Conservation (phyloP, 1,140 invertebrate species). For the Yoshiicerus persimilis region DNA sequence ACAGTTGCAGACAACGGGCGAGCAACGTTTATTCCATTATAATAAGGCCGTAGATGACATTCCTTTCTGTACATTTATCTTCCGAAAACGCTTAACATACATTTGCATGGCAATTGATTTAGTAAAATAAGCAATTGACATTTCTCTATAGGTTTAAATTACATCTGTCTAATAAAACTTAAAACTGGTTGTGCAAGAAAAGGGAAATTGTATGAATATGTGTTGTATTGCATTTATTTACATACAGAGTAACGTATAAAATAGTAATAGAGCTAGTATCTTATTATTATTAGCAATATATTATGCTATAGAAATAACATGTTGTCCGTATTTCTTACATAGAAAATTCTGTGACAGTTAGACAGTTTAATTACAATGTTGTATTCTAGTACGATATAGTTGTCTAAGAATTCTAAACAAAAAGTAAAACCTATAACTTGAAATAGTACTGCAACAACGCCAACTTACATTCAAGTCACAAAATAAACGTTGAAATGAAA, state of each 20-base stretch:
- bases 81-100: neutral
- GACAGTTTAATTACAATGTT: neutral
- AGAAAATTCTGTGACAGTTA: neutral
- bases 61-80: neutral
- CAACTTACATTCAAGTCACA: neutral
- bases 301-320: neutral
- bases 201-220: neutral
- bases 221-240: neutral
- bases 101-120: neutral
- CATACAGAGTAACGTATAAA: neutral
- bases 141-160: neutral
- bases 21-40: neutral
- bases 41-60: constrained; percentile 8
- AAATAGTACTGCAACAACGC: neutral
- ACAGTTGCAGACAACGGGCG: neutral
- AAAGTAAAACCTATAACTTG: neutral
- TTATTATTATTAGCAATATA: neutral
- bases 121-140: neutral
- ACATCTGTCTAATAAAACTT: neutral
- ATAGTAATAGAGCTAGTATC: neutral
- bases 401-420: neutral
- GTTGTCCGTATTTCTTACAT: neutral
- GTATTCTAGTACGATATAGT: neutral
- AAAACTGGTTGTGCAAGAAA: neutral
- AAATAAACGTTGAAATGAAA: too few species aligned